Evolutionary conservation across 2,888 invertebrate genomes (phyloP), one percentile per base, ranked within the genome.

Genomic region (Poecilobothrus nobilitatus): DNA sequence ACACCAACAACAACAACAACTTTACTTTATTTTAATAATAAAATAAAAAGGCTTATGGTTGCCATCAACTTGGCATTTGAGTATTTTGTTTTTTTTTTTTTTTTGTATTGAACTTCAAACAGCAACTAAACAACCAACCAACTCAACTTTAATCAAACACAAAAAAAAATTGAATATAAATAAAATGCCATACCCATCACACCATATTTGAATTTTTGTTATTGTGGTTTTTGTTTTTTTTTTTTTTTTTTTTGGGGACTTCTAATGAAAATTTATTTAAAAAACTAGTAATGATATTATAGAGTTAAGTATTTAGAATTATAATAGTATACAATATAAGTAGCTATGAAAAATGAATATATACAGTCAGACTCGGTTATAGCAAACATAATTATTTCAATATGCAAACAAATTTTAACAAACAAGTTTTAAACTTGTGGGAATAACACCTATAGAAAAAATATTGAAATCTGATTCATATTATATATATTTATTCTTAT

Each of bases 1-100:
- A 37, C 8, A 37, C 10, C 8, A 37, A 37, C 8, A 10, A 37
- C 37, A 37, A 37, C 37, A 37, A 37, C 37, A 37, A 37, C 27
- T 53, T 53, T 41, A 12, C 15, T 41, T 41, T 41, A 12, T 41
- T 41, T 41, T 15, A 12, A 15, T 41, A 15, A 41, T 12, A 41
- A 3, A 12, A 12, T 15, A 2, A 53, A 53, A 53, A 53, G 53
- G 53, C 53, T 53, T 53, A 53, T 53, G 53, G 53, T 53, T 53
- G 53, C 53, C 53, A 53, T 53, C 53, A 53, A 53, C 53, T 53
- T 53, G 53, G 53, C 53, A 53, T 53, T 53, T 53, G 18, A 53
- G 53, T 53, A 53, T 53, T 53, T 53, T 53, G 9, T 27, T 27
- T 2, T 27, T 27, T 27, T 27, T 27, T 27, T 27, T 27, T 27